phyloP scores from a whole-genome alignment of 2,888 invertebrate genomes.

The Epiperipatus broadwayi region DNA sequence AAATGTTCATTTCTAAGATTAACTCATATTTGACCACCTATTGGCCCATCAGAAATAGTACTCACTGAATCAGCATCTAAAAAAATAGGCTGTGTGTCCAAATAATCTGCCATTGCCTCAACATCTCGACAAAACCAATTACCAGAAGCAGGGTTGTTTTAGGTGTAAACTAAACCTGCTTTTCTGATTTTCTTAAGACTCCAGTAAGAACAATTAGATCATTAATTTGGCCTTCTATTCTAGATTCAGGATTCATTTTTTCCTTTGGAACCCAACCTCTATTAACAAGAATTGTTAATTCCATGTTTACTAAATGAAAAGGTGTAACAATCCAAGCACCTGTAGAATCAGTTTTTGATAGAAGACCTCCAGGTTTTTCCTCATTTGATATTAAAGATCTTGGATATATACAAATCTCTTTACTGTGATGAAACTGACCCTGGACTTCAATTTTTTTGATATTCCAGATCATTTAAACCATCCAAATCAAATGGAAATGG shows the following conservation, averaged over 20 bases:
- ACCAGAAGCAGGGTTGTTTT: conserved; percentile 43
- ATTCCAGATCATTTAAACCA: conserved; percentile 53
- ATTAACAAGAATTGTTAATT: conserved; percentile 74
- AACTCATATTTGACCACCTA: conserved; percentile 76
- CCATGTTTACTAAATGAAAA: conserved; percentile 52
- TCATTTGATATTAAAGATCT: conserved; percentile 40
- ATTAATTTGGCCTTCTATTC: conserved; percentile 44
- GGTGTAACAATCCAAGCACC: conserved; percentile 59
- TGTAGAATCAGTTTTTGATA: conserved; percentile 30
- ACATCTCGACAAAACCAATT: conserved; percentile 60
- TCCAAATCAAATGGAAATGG: conserved; percentile 45
- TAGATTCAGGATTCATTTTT: conserved; percentile 39
- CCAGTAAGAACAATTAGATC: no score
- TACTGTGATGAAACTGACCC: conserved; percentile 64
- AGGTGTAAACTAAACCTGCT: no score
- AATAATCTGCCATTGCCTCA: conserved; percentile 48
- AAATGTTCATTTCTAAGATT: conserved; percentile 75
- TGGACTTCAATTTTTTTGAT: conserved; percentile 50
- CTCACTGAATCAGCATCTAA: conserved; percentile 56
- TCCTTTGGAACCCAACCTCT: conserved; percentile 72
- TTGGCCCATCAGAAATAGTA: conserved; percentile 47
- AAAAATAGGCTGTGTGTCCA: conserved; percentile 53
- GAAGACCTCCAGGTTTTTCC: conserved; percentile 32
- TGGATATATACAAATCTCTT: conserved; percentile 64
- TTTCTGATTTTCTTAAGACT: no score